Percentiles rank a stretch among this genome's conserved stretches.
Conservation (phyloP, 2,888 invertebrate genomes). For the Melinopterus prodromus region DNA sequence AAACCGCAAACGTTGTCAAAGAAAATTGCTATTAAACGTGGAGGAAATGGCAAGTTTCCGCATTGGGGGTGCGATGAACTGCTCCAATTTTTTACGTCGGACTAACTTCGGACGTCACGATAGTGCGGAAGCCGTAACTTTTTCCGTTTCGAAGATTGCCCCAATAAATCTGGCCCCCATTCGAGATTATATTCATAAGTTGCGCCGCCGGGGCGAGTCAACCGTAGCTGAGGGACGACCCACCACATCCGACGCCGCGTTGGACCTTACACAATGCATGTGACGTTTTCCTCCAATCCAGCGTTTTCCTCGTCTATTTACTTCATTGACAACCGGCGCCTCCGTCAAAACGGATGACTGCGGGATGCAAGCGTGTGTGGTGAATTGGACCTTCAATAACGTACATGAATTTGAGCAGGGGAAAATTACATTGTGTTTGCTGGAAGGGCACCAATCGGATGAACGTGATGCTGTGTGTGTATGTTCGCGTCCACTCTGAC, state of each 20-base stretch:
- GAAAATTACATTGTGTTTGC: no score
- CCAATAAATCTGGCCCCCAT: not conserved
- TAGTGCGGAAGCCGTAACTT: constrained; percentile 4
- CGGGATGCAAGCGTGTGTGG: not conserved
- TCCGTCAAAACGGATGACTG: not conserved
- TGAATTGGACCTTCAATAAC: not conserved
- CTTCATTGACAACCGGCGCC: not conserved
- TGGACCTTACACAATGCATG: not conserved
- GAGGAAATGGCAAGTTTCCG: not conserved
- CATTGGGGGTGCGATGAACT: not conserved
- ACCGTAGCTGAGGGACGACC: not conserved
- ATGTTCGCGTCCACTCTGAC: no score
- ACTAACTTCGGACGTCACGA: not conserved
- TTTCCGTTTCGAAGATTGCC: not conserved
- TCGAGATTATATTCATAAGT: not conserved
- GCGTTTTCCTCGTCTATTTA: not conserved
- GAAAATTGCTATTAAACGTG: not conserved
- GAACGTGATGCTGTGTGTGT: no score
- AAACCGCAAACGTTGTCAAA: not conserved
- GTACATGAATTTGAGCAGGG: no score
- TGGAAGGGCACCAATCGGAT: no score
- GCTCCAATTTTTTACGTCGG: not conserved
- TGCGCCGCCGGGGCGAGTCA: not conserved
- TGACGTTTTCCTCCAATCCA: not conserved
- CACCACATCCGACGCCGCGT: not conserved